These are phyloP conservation scores for Oncorhynchus tshawytscha DNA, from an alignment of 2,113 vertebrate species.

Conservation along the genomic window DNA sequence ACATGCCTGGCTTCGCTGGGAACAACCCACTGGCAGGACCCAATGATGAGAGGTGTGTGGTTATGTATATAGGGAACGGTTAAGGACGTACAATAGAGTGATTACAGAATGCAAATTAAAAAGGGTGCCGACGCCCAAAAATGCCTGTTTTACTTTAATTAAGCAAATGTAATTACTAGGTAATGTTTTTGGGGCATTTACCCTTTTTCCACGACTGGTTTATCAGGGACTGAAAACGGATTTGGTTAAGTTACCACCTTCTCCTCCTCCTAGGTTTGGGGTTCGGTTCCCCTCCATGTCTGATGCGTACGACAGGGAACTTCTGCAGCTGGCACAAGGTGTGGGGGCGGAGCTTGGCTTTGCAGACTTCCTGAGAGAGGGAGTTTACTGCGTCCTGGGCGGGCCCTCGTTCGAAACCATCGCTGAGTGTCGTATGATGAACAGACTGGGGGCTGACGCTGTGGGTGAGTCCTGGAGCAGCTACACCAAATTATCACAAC, in stretches of 20 bases:
- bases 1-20: conserved; percentile 78
- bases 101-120: no score
- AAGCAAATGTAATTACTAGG: no score
- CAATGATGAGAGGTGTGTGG: conserved; percentile 84
- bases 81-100: no score
- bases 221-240: no score
- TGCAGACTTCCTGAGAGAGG: conserved; percentile 78
- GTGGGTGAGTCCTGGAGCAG: conserved; percentile 78
- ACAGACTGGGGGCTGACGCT: conserved; percentile 84
- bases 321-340: conserved; percentile 74
- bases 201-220: no score
- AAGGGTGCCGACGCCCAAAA: no score
- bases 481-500: no score
- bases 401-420: conserved; percentile 90
- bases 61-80: no score
- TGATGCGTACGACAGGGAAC: conserved; percentile 83
- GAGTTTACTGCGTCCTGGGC: conserved; percentile 83
- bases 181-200: no score
- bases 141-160: no score
- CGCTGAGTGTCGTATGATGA: conserved; percentile 81
- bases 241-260: no score
- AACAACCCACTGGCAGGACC: conserved; percentile 84
- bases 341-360: conserved; percentile 79
- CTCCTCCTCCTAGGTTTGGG: conserved; percentile 77
- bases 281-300: conserved; percentile 92